Percentiles rank a stretch among this genome's conserved stretches.
Evolutionary conservation across 2,888 invertebrate species (phyloP).

Genomic region (Sarcophaga rosellei): DNA sequence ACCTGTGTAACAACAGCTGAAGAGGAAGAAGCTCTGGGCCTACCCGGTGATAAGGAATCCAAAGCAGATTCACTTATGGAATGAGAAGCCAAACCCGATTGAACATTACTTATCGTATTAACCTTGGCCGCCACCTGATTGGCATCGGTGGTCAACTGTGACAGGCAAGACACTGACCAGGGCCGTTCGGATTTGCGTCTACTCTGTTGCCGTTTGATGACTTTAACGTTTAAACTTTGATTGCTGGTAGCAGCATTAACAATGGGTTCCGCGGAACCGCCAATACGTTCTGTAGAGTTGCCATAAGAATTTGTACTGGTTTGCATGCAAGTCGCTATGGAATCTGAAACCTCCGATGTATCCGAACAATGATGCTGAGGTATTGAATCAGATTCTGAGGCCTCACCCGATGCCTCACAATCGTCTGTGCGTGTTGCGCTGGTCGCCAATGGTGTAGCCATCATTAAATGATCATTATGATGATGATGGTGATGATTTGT

Average conservation of each 20-base stretch:
- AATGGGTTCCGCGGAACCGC: conserved; percentile 84
- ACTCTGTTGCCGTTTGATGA: conserved; percentile 82
- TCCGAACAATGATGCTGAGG: conserved; percentile 85
- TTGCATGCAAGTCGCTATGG: conserved; percentile 86
- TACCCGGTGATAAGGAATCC: conserved; percentile 85
- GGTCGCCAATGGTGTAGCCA: conserved; percentile 1
- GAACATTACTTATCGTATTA: conserved; percentile 78
- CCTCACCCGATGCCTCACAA: conserved; percentile 95
- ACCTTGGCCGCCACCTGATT: conserved; percentile 76
- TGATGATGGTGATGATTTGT: conserved; percentile 64
- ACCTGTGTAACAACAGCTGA: conserved; percentile 74
- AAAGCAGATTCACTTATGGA: conserved; percentile 95
- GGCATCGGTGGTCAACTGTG: conserved; percentile 84
- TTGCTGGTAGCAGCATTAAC: conserved; percentile 73
- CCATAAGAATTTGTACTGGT: conserved; percentile 82
- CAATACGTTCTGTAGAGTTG: conserved; percentile 82
- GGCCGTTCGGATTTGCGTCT: conserved; percentile 84
- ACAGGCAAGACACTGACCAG: conserved; percentile 94
- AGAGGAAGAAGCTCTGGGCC: conserved; percentile 73
- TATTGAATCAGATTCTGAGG: conserved; percentile 84
- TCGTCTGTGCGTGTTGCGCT: conserved; percentile 75
- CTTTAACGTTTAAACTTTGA: conserved; percentile 82
- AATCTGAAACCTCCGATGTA: conserved; percentile 90
- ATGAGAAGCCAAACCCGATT: conserved; percentile 84
- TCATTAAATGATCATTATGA: conserved; percentile 18